Base-by-base conservation (phyloP, 2,797 vertebrate genomes). In the Chelmon rostratus region DNA sequence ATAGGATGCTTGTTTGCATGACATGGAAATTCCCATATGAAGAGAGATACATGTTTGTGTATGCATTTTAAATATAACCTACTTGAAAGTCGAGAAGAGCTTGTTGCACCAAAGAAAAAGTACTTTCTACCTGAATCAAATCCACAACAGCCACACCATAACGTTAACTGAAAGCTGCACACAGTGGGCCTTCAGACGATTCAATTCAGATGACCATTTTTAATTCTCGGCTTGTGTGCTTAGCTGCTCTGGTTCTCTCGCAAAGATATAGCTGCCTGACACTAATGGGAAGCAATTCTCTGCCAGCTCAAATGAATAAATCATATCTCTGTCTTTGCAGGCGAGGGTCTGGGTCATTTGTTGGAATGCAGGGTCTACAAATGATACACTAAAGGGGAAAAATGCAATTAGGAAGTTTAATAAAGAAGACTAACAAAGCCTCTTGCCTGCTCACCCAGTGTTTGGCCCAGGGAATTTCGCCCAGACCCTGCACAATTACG, bases 401-500 rank as follows among this genome's bases (percentile, higher is more conserved):
- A 95, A 94, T 90, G 85, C 92, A 95, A 94, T 94, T 94, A 92
- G 86, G 86, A 79, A 64, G 87, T 93, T 94, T 94, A 95, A 94
- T 93, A 93, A 93, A 90, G 81, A 89, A 90, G 84, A 89, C 86
- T 86, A 91, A 91, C 81, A 40, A 89, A 91, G 78, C 75, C 84
- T 78, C 78, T 76, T 61, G 56, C 69, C 56, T 50, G 54, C 77
- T 85, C 76, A 23, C 77, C 74, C 68, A 37, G 58, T 44, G 63
- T 61, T 67, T 82, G 84, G 81, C 86, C 78, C 83, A 40, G 89
- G 90, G 91, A 93, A 90, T 93, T 85, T 74, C 74, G 81, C 80
- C 83, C 54, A 73, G 81, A 79, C 64, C 79, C 68, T 40, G 79
- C 78, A 82, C 90, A 91, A 92, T 94, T 94, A 90, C 35, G 73